A percentile compares a stretch with the other conserved stretches of the same genome.
These are phyloP conservation scores for Leucophenga maculata DNA, from an alignment of 2,888 invertebrate genomes.

Conservation along the genomic window DNA sequence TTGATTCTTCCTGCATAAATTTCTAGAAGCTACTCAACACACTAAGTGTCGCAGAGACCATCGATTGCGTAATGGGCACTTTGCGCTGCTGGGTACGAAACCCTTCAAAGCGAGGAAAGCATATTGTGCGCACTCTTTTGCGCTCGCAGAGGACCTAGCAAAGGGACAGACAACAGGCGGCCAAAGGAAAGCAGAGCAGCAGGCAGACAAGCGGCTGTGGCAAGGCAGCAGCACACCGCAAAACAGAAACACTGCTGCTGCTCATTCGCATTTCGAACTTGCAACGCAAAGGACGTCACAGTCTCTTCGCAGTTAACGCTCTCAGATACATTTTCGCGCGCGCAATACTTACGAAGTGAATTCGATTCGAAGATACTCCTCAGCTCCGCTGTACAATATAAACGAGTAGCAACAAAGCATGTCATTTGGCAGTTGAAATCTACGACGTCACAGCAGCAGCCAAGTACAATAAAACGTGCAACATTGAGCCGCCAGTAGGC, in stretches of 20 bases:
- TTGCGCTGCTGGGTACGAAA: too few relatives aligned
- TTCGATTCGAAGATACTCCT: too few relatives aligned
- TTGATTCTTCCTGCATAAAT: too few relatives aligned
- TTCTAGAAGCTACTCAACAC: too few relatives aligned
- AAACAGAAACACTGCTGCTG: too few relatives aligned
- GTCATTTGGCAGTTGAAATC: neutral
- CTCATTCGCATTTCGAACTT: slow-evolving; percentile 66
- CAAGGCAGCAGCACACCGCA: too few relatives aligned
- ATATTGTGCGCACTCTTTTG: neutral
- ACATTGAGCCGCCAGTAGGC: neutral
- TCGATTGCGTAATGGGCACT: too few relatives aligned
- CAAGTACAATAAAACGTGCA: neutral
- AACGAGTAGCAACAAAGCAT: slow-evolving; percentile 1
- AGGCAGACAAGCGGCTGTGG: too few relatives aligned
- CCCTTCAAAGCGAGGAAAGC: neutral
- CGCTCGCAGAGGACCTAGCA: neutral
- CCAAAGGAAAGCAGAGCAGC: neutral
- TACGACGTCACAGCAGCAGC: slow-evolving; percentile 2
- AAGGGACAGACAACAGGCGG: neutral
- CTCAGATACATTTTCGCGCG: neutral
- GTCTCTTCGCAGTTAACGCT: slow-evolving; percentile 5
- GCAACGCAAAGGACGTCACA: slow-evolving; percentile 63
- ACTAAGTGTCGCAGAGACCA: too few relatives aligned
- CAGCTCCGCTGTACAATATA: too few relatives aligned
- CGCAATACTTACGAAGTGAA: too few relatives aligned